Evolutionary conservation across 92 coral and sea anemone genomes (phyloP), one percentile per base, ranked within the genome.

Genomic region (Palythoa grandiflora): DNA sequence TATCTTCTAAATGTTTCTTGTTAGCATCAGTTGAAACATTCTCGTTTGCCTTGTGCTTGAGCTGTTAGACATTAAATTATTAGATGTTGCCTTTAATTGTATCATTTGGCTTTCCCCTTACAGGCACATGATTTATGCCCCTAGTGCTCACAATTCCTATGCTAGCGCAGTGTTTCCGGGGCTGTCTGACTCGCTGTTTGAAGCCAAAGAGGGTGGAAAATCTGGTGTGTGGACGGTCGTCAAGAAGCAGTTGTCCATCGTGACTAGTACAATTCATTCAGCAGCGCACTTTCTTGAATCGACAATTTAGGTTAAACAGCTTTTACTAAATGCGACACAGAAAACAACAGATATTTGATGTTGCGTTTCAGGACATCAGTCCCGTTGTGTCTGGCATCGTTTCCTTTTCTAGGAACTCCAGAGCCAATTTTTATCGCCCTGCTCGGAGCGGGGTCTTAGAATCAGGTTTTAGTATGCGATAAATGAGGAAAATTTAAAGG

Each of bases 111-210:
- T 44, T n/a, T 63, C 10, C 38, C 9, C 68, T 89, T 87, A 9
- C 90, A 97, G 98, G 96, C 99, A 97, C 84, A 90, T 94, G 63
- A 91, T 97, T 75, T 95, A 93, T 73, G 99, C 99, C 21, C 99
- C 99, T 17, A 95, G 98, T 61, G 77, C 93, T 21, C 89, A 91
- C 92, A 94, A 95, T 86, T 89, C 96, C 4, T 97, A 97, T 83
- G 92, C 97, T 12, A 94, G 97, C 75, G 98, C 98, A 71, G 88
- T 92, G 5, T 97, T 94, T 84, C 99, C 99, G 71, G 98, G 99
- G 89, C 96, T 97, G 16, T 88, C 91, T n/a, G 99, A 97, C 88
- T 95, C 99, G 6, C 88, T 97, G 40, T 65, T 77, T 3, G 93
- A 87, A 44, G 96, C 94, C 38, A 86, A n/a, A 55, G 83, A 16